phyloP scores from a whole-genome alignment of 2,113 vertebrate species.

The Gymnorhina tibicen region DNA sequence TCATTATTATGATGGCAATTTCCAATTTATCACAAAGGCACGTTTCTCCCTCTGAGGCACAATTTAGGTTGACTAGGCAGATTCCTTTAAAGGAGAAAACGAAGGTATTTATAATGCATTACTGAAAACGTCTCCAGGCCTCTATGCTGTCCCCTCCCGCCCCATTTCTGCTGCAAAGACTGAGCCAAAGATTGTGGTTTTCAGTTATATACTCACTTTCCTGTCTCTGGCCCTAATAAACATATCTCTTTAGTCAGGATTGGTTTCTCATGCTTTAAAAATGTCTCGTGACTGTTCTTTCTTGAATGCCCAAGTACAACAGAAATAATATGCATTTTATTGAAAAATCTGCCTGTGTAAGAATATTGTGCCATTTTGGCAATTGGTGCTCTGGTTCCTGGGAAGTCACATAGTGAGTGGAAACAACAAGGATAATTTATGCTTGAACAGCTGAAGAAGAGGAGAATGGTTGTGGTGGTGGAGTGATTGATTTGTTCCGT shows the following conservation, averaged over 20 bases:
- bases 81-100: slow-evolving; percentile 32
- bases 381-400: background rate
- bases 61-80: slow-evolving; percentile 38
- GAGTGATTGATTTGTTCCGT: background rate
- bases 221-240: slow-evolving; percentile 13
- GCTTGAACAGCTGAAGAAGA: slow-evolving; percentile 45
- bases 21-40: background rate
- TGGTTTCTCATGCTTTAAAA: slow-evolving; percentile 38
- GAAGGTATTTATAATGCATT: slow-evolving; percentile 6
- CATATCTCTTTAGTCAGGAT: background rate
- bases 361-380: slow-evolving; percentile 22
- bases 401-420: slow-evolving; percentile 22
- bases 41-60: slow-evolving; percentile 8
- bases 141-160: background rate
- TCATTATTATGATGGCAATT: background rate
- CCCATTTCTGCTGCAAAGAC: slow-evolving; percentile 13
- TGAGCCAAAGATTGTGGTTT: slow-evolving; percentile 37
- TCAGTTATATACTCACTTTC: background rate
- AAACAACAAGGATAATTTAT: slow-evolving; percentile 58
- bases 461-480: background rate
- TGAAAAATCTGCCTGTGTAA: background rate
- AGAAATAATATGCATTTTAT: background rate
- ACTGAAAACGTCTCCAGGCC: background rate
- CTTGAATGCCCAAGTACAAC: background rate
- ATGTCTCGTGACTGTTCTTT: background rate